Evolutionary conservation across 2,113 vertebrate genomes (phyloP).

Genomic region (Tauraco erythrolophus): DNA sequence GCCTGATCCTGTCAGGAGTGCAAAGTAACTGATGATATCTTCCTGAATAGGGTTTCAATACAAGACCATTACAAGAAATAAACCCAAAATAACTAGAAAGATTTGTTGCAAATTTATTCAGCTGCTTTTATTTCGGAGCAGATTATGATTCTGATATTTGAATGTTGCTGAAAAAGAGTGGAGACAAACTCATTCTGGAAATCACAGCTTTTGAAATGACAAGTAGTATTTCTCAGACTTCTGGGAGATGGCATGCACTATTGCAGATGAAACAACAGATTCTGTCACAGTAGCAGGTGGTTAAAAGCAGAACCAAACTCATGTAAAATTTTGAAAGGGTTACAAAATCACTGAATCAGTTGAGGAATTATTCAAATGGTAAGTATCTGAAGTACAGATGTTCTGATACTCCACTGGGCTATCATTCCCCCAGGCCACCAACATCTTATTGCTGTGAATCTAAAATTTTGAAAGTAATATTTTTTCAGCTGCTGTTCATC

Average conservation of each 20-base stretch:
- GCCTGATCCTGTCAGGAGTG: not conserved
- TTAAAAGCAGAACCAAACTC: not conserved
- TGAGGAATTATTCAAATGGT: not conserved
- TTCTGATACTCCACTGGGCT: not conserved
- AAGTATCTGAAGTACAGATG: not conserved
- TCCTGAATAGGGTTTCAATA: not conserved
- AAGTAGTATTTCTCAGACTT: not conserved
- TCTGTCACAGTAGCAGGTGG: not conserved
- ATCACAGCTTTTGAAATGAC: not conserved
- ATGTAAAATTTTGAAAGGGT: not conserved
- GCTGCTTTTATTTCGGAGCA: not conserved
- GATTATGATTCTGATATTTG: not conserved
- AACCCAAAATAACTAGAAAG: not conserved
- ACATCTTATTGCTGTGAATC: fast-evolving
- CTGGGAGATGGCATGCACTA: not conserved
- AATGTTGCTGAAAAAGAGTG: not conserved
- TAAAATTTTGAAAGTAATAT: not conserved
- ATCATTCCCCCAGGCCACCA: not conserved
- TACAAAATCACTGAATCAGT: not conserved
- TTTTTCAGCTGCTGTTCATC: not conserved
- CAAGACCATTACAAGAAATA: not conserved
- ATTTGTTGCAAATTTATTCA: not conserved
- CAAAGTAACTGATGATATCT: not conserved
- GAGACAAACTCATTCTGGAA: not conserved
- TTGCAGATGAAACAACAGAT: conserved; percentile 6